Evolutionary conservation across 1,140 invertebrate species (phyloP).

Genomic region (Ostrea edulis): DNA sequence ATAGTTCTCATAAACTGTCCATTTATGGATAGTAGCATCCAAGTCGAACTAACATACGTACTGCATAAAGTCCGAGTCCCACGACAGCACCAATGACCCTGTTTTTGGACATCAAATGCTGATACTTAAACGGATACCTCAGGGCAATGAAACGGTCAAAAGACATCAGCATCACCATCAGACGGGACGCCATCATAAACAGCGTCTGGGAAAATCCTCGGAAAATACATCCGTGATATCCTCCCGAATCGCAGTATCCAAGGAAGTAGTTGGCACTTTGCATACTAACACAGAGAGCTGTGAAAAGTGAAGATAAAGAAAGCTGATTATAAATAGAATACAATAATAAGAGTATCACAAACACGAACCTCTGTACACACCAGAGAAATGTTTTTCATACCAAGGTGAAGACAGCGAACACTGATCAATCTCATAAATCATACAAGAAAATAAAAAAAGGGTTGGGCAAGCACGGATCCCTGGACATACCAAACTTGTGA

Average conservation of each 20-base stretch:
- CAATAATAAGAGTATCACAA: too few relatives aligned
- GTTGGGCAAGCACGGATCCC: too few relatives aligned
- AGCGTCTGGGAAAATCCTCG: conserved; percentile 1
- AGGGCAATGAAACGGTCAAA: conserved; percentile 4
- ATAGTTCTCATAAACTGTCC: too few relatives aligned
- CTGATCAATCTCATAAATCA: too few relatives aligned
- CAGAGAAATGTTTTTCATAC: too few relatives aligned
- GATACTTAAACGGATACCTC: conserved; percentile 18
- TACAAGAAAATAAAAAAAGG: too few relatives aligned
- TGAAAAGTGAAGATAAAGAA: background rate
- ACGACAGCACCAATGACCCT: background rate
- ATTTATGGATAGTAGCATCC: too few relatives aligned
- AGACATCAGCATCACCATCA: conserved; percentile 5
- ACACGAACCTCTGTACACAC: too few relatives aligned
- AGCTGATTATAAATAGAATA: too few relatives aligned
- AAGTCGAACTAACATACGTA: background rate
- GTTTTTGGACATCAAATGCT: background rate
- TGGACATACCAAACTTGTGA: too few relatives aligned
- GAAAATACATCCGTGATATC: conserved; percentile 16
- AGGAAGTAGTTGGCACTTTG: background rate
- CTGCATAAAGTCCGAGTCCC: background rate
- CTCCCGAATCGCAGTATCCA: background rate
- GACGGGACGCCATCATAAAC: conserved; percentile 6
- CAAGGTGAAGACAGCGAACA: too few relatives aligned
- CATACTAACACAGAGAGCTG: conserved; percentile 13